Base-by-base conservation (phyloP, 2,888 invertebrate species). In the Conomelus anceps region DNA sequence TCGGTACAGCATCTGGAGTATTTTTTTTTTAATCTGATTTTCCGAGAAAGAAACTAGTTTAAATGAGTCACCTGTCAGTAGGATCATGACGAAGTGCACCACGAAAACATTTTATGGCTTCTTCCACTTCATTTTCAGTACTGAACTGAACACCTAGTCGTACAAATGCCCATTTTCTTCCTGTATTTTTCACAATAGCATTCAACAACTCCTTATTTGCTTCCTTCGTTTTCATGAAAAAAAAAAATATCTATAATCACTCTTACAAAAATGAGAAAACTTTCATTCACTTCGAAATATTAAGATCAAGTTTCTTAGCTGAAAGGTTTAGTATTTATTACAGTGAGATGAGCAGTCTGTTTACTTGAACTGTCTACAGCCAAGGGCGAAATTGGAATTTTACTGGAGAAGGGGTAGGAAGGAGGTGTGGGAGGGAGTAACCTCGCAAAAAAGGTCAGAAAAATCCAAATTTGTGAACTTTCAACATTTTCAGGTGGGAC, bases 81-180 rank as follows among this genome's bases (percentile, higher is more conserved):
- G 96, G 94, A 92, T 97, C 95, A 88, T 94, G 93, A 93, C 96
- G 95, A 9, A 97, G 95, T 86, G 96, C 96, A 92, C 94, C 84
- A 22, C 89, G 90, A 20, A 91, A 89, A 26, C 88, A 89, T 23
- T 89, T 88, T 22, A 91, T 88, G 34, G 90, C 90, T 17, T 89
- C 89, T 91, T 95, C 95, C 92, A 95, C 96, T 91, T 97, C 95
- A 91, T 95, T 96, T 91, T 95, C 95, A 91, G 96, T 96, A 91
- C 97, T 94, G 93, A 97, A 96, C 93, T 97, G 96, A 87, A 98
- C 94, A 0, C 98, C 98, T 88, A 98, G 94, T 92, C 98, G 96
- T 88, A 98, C 94, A 95, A 97, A 96, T 22, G 98, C 96, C 97
- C 98, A 98, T 91, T 96, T 95, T 84, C 95, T 94, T 88, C 94